Evolutionary conservation across 2,888 invertebrate species (phyloP), one percentile per base, ranked within the genome.

Genomic region (Creontiades dilutus): DNA sequence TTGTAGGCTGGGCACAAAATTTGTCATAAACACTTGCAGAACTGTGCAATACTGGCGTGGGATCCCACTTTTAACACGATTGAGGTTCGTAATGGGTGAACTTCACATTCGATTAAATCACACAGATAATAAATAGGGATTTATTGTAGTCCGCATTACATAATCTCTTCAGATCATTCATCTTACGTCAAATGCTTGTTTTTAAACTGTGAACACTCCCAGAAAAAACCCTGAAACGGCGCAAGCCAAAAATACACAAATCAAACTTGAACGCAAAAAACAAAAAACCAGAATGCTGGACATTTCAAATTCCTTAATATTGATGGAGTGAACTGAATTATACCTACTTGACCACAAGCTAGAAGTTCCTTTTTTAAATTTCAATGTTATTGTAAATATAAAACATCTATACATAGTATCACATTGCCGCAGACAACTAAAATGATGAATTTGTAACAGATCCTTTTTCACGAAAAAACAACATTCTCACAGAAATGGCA

Each of bases 321-420:
- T 37, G n/a, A 57, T 16, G 57, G 57, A 5, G n/a, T 16, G 57
- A 57, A 16, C 16, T 52, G 52, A 52, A 52, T 52, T 37, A 37
- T 37, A 37, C 37, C 37, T 37, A 37, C 37, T 37, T 37, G 37
- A 37, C 37, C 37, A 2, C 7, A 2, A 37, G 37, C 37, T 37
- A 7, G 37, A 7, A 7, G 3, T 37, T 37, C 16, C 1, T 52
- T 52, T 52, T 11, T 52, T 13, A 2, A 5, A 68, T 23, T 23
- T 68, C 23, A 68, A 23, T 11, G 11, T 23, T 68, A 68, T 68
- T 68, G 23, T 5, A 23, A 68, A 47, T 52, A 82, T 23, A 82
- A 82, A 82, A 82, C 23, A 23, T 82, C 52, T 82, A 82, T 82
- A 82, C 47, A 48, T 82, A 82, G 52, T 82, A 82, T 82, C 82